These are phyloP conservation scores for Hypotaenidia philippensis DNA, from an alignment of 2,797 vertebrate genomes.

Conservation along the genomic window DNA sequence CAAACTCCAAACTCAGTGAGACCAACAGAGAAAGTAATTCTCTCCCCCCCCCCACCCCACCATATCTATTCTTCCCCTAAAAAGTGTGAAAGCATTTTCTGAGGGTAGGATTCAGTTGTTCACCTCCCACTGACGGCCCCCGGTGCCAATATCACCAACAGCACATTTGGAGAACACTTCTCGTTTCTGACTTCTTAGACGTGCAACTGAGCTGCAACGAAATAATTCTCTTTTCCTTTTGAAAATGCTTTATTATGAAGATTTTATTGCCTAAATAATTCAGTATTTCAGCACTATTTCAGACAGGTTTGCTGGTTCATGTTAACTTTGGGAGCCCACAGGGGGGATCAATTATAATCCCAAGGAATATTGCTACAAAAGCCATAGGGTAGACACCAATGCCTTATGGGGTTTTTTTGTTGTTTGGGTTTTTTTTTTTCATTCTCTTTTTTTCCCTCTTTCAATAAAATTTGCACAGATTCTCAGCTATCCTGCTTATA, in stretches of 20 bases:
- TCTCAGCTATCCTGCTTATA: not conserved
- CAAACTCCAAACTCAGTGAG: not conserved
- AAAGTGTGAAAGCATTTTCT: not conserved
- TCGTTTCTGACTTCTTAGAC: not conserved
- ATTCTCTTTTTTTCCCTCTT: not conserved
- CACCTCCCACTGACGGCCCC: not conserved
- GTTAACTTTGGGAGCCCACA: not conserved
- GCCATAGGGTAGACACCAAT: not conserved
- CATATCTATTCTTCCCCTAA: not conserved
- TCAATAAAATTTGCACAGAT: not conserved
- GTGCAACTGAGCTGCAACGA: not conserved
- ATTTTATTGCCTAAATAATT: constrained; percentile 2
- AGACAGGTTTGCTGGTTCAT: not conserved
- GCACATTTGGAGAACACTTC: not conserved
- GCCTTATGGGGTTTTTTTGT: not conserved
- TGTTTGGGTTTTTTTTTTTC: no score
- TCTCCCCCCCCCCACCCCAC: no score
- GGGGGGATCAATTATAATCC: not conserved
- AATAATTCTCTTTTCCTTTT: not conserved
- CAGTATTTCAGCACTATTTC: not conserved
- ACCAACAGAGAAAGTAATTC: not conserved
- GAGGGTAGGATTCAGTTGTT: not conserved
- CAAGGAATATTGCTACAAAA: not conserved
- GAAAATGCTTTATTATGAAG: not conserved
- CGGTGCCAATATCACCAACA: not conserved